phyloP scores from a whole-genome alignment of 2,113 vertebrate species.

The Notothenia rossii region DNA sequence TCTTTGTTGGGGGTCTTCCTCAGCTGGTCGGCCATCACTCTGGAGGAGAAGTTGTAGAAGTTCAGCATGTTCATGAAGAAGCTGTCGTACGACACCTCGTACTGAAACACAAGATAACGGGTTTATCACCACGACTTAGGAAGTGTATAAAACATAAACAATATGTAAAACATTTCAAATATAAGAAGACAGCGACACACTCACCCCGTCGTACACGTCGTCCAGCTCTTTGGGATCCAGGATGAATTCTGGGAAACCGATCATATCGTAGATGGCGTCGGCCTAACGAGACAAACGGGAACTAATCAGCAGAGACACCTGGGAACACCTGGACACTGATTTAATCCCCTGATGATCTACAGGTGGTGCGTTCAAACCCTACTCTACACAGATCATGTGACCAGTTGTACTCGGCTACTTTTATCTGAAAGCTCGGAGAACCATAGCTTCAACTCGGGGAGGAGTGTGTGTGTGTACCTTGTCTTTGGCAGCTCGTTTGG shows the following conservation, averaged over 20 bases:
- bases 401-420: too few relatives aligned
- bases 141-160: too few relatives aligned
- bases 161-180: too few relatives aligned
- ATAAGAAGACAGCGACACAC: conserved; percentile 28
- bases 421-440: too few relatives aligned
- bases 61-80: conserved; percentile 99
- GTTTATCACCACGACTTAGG: too few relatives aligned
- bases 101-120: conserved; percentile 79
- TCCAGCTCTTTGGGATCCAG: conserved; percentile 95
- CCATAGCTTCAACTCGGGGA: too few relatives aligned
- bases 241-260: conserved; percentile 98
- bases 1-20: conserved; percentile 96
- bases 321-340: too few relatives aligned
- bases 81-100: conserved; percentile 95
- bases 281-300: conserved; percentile 81
- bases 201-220: conserved; percentile 95
- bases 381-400: too few relatives aligned
- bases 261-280: conserved; percentile 98
- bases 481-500: conserved; percentile 92
- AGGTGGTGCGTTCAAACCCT: too few relatives aligned
- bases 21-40: conserved; percentile 97
- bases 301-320: background rate
- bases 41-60: conserved; percentile 98
- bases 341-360: too few relatives aligned
- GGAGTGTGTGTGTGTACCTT: conserved; percentile 84